These are phyloP conservation scores for Graptemys geographica DNA, from an alignment of 2,797 vertebrate genomes.

Conservation along the genomic window DNA sequence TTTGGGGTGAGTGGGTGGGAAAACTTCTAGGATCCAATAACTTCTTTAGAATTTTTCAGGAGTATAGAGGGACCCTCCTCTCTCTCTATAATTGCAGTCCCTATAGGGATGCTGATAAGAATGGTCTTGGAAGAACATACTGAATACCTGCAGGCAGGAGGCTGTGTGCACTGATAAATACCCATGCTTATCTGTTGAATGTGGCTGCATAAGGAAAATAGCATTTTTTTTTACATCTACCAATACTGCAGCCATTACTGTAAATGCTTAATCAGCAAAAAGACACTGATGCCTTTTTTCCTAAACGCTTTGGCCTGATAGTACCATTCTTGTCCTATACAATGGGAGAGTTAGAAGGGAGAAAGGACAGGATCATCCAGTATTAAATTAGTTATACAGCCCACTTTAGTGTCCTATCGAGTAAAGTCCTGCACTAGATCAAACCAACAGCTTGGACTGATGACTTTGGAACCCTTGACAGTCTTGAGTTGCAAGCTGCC, in stretches of 20 bases:
- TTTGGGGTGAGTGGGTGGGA: constrained; percentile 37
- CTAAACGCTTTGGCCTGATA: background rate
- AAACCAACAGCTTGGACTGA: background rate
- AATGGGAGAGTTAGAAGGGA: background rate
- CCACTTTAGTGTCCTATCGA: background rate
- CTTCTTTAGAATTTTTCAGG: background rate
- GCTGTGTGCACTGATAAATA: background rate
- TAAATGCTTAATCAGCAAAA: background rate
- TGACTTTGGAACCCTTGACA: constrained; percentile 40
- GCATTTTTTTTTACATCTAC: constrained; percentile 3
- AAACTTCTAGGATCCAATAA: background rate
- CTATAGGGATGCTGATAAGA: background rate
- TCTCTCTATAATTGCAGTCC: background rate
- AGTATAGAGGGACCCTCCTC: background rate
- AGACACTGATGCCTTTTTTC: constrained; percentile 49
- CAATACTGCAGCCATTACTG: background rate
- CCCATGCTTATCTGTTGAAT: background rate
- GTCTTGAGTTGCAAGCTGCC: constrained; percentile 54
- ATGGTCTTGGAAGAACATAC: background rate
- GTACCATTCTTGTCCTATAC: background rate
- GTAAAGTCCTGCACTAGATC: background rate
- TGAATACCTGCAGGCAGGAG: background rate
- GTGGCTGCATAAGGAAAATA: background rate
- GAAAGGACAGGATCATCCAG: background rate
- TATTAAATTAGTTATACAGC: background rate